A percentile compares a stretch with the other conserved stretches of the same genome.
phyloP scores from a whole-genome alignment of 1,140 invertebrate genomes.

The Anagrus nilaparvatae region DNA sequence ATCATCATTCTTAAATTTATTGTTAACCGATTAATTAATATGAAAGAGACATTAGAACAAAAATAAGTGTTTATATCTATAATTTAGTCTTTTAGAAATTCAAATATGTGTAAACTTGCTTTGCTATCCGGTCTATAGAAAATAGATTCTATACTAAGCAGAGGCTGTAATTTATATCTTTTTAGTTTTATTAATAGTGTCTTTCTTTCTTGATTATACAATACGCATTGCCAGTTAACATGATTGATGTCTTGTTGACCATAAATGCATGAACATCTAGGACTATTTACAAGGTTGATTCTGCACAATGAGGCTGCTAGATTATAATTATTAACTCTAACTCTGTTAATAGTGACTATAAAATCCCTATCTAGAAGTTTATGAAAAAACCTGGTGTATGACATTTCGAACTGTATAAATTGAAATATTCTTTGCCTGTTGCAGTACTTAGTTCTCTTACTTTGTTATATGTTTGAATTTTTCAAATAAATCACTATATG shows the following conservation, averaged over 20 bases:
- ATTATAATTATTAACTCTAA: constrained; percentile 1
- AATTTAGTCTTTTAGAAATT: background rate
- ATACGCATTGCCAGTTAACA: constrained; percentile 5
- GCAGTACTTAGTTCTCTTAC: too few species aligned
- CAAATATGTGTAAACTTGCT: background rate
- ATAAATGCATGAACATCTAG: background rate
- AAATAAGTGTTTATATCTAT: too few species aligned
- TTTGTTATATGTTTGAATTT: too few species aligned
- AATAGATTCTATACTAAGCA: background rate
- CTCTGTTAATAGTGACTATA: constrained; percentile 8
- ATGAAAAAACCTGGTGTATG: too few species aligned
- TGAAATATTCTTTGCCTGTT: too few species aligned
- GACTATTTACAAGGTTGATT: background rate
- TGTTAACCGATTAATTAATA: too few species aligned
- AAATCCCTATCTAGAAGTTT: too few species aligned
- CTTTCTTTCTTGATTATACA: background rate
- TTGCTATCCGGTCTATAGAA: background rate
- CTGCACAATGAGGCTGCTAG: background rate
- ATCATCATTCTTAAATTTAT: too few species aligned
- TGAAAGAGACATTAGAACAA: too few species aligned
- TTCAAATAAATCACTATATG: too few species aligned
- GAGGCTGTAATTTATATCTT: background rate
- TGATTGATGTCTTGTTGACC: constrained; percentile 1
- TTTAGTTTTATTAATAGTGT: background rate
- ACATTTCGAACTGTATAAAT: too few species aligned